Conservation (phyloP, 1,140 invertebrate species). For the Drosophila erecta region DNA sequence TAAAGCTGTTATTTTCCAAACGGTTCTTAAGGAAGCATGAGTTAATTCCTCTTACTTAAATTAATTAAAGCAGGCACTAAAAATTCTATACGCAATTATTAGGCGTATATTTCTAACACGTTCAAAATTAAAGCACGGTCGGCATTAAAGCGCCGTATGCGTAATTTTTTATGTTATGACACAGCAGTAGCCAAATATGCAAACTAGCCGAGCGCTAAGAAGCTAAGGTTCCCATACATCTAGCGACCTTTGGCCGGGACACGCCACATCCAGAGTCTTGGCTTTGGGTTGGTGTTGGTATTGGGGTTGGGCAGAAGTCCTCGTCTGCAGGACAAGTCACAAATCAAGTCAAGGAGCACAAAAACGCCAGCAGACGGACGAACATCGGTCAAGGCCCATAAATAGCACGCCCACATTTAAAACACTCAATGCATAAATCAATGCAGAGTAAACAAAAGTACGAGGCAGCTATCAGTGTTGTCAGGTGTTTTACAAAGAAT, state of each 20-base stretch:
- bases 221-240: constrained; percentile 60
- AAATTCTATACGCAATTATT: no score
- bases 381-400: constrained; percentile 49
- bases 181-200: constrained; percentile 49
- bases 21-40: no score
- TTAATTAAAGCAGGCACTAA: no score
- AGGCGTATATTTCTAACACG: no score
- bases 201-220: constrained; percentile 51
- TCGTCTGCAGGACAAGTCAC: constrained; percentile 48
- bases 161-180: constrained; percentile 16
- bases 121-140: no score
- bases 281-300: neutral
- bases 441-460: constrained; percentile 51
- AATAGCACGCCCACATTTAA: constrained; percentile 71
- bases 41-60: no score
- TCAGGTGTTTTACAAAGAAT: constrained; percentile 17
- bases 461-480: constrained; percentile 10
- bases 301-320: constrained; percentile 4
- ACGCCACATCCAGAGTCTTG: constrained; percentile 26
- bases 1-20: no score
- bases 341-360: constrained; percentile 68
- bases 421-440: constrained; percentile 74
- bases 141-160: no score
- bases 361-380: constrained; percentile 28
- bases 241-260: constrained; percentile 65